Conservation (phyloP, 1,140 invertebrate species). For the Drosophila pachea region DNA sequence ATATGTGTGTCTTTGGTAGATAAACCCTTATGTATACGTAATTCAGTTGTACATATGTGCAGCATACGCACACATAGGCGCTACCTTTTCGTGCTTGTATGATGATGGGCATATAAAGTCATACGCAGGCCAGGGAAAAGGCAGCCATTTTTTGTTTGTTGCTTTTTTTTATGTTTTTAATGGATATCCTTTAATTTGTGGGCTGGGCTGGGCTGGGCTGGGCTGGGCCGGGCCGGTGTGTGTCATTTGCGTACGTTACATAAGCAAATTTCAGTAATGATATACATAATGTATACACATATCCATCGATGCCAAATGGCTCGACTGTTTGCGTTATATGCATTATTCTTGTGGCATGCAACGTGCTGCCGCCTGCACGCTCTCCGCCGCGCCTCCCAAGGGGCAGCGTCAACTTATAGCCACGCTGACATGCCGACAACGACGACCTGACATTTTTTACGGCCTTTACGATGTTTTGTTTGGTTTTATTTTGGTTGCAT, state of each 20-base stretch:
- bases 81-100: constrained; percentile 41
- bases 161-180: constrained; percentile 39
- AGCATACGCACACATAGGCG: constrained; percentile 36
- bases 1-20: constrained; percentile 36
- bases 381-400: background rate
- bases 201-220: no score
- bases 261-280: constrained; percentile 72
- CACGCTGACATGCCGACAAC: constrained; percentile 43
- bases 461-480: constrained; percentile 36
- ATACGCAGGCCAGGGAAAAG: constrained; percentile 37
- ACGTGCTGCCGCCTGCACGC: constrained; percentile 18
- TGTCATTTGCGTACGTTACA: constrained; percentile 61
- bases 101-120: constrained; percentile 41
- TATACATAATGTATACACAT: constrained; percentile 37
- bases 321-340: constrained; percentile 44
- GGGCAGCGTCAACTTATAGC: constrained; percentile 36
- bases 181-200: constrained; percentile 68
- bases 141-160: constrained; percentile 22
- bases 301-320: constrained; percentile 47
- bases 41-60: constrained; percentile 21
- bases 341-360: constrained; percentile 47
- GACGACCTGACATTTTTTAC: constrained; percentile 47
- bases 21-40: constrained; percentile 52
- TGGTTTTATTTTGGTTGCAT: constrained; percentile 28
- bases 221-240: background rate